A percentile compares a stretch with the other conserved stretches of the same genome.
Conservation (phyloP, 2,888 invertebrate species). For the Laothoe populi region DNA sequence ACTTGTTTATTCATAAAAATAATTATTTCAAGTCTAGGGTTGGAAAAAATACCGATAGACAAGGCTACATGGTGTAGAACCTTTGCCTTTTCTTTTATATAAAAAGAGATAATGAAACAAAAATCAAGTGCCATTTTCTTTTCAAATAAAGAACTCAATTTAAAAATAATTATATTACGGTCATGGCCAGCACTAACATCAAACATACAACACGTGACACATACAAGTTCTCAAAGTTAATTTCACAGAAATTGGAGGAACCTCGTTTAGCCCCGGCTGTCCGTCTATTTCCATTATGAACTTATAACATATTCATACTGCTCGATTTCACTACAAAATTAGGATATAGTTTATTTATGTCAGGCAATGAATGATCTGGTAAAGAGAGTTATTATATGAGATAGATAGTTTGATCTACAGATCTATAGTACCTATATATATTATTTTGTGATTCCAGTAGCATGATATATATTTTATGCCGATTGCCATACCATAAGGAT, state of each 20-base stretch:
- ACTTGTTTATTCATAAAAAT: no score
- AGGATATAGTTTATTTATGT: slow-evolving; percentile 4
- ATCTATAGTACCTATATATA: no score
- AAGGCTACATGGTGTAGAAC: no score
- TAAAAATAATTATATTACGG: neutral
- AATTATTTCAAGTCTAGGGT: no score
- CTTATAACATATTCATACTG: slow-evolving; percentile 17
- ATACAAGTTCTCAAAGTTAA: slow-evolving; percentile 13
- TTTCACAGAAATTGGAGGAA: slow-evolving; percentile 7
- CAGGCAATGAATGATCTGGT: neutral
- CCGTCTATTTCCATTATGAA: slow-evolving; percentile 23
- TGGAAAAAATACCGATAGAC: no score
- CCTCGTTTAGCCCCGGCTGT: slow-evolving; percentile 3
- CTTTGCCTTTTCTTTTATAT: no score
- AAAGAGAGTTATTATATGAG: neutral
- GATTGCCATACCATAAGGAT: no score
- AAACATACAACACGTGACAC: neutral
- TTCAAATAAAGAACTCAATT: neutral
- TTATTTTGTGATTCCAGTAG: no score
- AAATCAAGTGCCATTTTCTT: no score
- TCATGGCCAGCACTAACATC: neutral
- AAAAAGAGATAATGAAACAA: no score
- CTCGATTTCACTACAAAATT: neutral
- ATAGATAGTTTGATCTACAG: neutral
- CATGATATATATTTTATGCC: no score